These are phyloP conservation scores for Marisa cornuarietis DNA, from an alignment of 1,140 invertebrate species.

Conservation along the genomic window DNA sequence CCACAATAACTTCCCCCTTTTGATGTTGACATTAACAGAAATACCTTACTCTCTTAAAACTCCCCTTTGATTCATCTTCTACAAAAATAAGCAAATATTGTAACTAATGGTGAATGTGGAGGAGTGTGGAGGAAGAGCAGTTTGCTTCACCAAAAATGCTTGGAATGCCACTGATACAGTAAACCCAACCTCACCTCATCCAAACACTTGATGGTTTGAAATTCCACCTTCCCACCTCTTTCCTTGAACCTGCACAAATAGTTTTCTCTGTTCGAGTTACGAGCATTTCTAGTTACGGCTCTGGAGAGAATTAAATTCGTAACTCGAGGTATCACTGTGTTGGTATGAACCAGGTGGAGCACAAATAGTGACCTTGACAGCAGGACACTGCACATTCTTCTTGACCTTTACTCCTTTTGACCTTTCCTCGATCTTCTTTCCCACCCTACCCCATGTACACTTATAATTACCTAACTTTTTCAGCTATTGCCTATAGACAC, in stretches of 20 bases:
- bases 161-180: not conserved
- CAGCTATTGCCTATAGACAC: not conserved
- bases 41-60: not conserved
- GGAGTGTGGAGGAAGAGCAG: not conserved
- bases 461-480: not conserved
- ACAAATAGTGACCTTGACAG: too few species aligned
- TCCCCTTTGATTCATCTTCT: not conserved
- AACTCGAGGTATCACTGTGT: too few species aligned
- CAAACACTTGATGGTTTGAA: conserved; percentile 10
- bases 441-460: not conserved
- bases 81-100: not conserved
- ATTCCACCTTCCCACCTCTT: conserved; percentile 22
- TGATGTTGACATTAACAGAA: too few species aligned
- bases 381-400: too few species aligned
- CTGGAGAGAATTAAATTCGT: too few species aligned
- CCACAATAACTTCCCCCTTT: too few species aligned
- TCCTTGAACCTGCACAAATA: conserved; percentile 27
- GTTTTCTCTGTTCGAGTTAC: too few species aligned
- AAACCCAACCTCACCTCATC: conserved; percentile 19
- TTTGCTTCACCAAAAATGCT: not conserved
- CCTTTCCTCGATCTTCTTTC: too few species aligned
- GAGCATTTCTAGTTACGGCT: too few species aligned
- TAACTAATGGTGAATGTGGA: not conserved
- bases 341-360: too few species aligned
- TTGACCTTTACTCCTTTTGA: too few species aligned